Evolutionary conservation across 2,797 vertebrate genomes (phyloP).

Genomic region (Sylvia borin): DNA sequence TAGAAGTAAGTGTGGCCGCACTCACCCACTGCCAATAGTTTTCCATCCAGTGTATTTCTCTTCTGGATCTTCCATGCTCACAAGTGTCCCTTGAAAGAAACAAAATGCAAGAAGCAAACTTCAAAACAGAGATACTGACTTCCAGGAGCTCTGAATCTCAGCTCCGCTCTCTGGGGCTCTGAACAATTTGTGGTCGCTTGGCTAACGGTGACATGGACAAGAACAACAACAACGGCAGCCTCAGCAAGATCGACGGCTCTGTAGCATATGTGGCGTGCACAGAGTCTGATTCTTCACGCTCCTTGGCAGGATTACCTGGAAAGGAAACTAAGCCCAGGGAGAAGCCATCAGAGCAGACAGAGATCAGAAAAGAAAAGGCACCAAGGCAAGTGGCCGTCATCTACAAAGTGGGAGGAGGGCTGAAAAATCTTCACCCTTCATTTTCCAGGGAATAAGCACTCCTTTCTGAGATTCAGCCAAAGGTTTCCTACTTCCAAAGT

Average conservation of each 20-base stretch:
- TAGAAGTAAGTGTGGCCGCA: neutral
- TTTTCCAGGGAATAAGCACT: too few species aligned
- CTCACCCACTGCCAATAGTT: conserved; percentile 92
- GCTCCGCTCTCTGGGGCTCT: neutral
- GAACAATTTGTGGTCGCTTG: neutral
- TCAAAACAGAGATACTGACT: neutral
- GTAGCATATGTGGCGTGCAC: neutral
- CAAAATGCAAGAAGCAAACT: neutral
- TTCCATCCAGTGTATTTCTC: conserved; percentile 96
- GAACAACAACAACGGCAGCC: neutral
- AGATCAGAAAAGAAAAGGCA: neutral
- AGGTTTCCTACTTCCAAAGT: too few species aligned
- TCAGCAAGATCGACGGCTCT: neutral
- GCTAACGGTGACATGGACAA: too few species aligned
- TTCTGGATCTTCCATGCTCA: conserved; percentile 93
- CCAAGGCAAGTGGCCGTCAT: too few species aligned
- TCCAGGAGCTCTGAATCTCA: neutral
- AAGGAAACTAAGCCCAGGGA: neutral
- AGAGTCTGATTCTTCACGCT: neutral
- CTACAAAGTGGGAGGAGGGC: too few species aligned
- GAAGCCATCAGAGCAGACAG: neutral
- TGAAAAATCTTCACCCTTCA: too few species aligned
- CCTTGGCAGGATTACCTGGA: neutral
- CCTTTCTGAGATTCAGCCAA: too few species aligned
- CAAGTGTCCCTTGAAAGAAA: conserved; percentile 87